These are phyloP conservation scores for Narcine bancroftii DNA, from an alignment of 2,113 vertebrate species.

Conservation along the genomic window DNA sequence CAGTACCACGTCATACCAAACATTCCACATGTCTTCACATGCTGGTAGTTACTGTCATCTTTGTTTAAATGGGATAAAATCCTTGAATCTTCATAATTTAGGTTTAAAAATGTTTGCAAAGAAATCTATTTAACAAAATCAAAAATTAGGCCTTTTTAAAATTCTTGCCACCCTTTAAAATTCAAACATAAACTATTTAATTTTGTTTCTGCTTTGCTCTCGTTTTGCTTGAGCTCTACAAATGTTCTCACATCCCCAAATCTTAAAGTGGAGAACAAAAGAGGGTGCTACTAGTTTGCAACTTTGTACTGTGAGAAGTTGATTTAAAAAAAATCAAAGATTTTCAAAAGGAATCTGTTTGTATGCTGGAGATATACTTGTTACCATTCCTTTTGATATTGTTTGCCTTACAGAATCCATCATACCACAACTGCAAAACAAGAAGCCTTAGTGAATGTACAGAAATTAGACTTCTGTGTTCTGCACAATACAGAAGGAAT, in stretches of 20 bases:
- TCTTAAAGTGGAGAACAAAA: conserved; percentile 51
- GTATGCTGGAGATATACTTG: conserved; percentile 80
- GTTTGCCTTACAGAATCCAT: conserved; percentile 82
- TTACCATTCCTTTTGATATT: conserved; percentile 85
- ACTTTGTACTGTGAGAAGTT: conserved; percentile 63
- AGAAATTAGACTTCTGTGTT: conserved; percentile 78
- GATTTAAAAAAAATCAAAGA: conserved; percentile 38
- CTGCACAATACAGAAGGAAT: conserved; percentile 68
- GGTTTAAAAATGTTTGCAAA: conserved; percentile 20
- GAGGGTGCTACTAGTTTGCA: conserved; percentile 65
- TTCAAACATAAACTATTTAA: conserved; percentile 36
- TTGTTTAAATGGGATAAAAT: conserved; percentile 22
- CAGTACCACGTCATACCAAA: conserved; percentile 11
- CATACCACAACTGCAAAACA: conserved; percentile 76
- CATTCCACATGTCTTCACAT: conserved; percentile 33
- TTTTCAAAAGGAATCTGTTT: conserved; percentile 58
- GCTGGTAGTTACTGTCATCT: conserved; percentile 17
- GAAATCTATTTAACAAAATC: conserved; percentile 27
- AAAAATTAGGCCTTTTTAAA: conserved; percentile 31
- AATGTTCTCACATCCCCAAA: conserved; percentile 52
- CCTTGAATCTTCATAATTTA: conserved; percentile 29
- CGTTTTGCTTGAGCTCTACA: conserved; percentile 51
- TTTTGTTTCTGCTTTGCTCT: conserved; percentile 44
- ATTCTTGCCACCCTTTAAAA: background rate
- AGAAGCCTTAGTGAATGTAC: conserved; percentile 86